Conservation (phyloP, 2,113 vertebrate genomes). For the human (Homo sapiens) region DNA sequence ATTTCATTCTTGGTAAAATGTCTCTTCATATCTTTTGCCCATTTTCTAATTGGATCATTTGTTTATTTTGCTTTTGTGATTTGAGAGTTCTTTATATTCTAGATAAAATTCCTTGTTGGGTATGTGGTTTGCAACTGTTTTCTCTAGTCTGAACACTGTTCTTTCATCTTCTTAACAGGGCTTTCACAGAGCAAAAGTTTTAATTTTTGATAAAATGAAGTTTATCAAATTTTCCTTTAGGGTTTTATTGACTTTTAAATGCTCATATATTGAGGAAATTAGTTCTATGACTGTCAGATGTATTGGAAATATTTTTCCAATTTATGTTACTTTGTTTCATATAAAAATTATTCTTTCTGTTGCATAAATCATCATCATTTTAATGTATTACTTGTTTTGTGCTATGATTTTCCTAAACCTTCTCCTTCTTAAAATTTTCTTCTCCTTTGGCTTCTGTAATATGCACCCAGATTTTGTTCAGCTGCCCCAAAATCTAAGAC, state of each 20-base stretch:
- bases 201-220: not conserved
- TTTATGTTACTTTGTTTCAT: not conserved
- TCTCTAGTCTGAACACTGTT: not conserved
- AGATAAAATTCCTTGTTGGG: not conserved
- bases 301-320: not conserved
- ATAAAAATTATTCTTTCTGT: not conserved
- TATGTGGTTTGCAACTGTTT: not conserved
- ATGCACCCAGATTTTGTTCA: slow-evolving; percentile 1
- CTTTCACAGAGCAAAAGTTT: not conserved
- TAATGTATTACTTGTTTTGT: not conserved
- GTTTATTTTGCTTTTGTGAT: not conserved
- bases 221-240: not conserved
- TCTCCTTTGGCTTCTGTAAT: not conserved
- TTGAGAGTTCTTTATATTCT: not conserved
- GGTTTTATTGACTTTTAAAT: not conserved
- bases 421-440: not conserved
- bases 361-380: not conserved
- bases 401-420: not conserved
- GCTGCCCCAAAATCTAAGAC: not conserved
- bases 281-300: not conserved
- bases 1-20: not conserved
- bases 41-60: not conserved
- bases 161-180: not conserved
- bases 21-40: not conserved
- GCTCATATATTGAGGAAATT: not conserved